Evolutionary conservation across 1,140 invertebrate genomes (phyloP).

Genomic region (Potamilus streckersoni): DNA sequence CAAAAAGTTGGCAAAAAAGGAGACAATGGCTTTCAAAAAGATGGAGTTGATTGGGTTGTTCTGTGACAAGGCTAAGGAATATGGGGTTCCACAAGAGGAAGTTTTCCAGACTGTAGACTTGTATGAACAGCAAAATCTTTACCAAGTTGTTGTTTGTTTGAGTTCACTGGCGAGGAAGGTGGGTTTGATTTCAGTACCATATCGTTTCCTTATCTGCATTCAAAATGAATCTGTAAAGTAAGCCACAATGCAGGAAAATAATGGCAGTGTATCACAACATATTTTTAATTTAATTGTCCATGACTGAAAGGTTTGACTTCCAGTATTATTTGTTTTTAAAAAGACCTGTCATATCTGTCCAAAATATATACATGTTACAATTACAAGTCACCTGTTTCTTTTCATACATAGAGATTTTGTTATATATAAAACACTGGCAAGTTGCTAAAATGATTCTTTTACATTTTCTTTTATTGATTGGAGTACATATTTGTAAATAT

Average conservation of each 20-base stretch:
- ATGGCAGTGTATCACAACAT: not conserved
- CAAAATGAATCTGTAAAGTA: not conserved
- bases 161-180: constrained; percentile 96
- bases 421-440: too few species aligned
- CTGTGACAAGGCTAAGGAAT: constrained; percentile 80
- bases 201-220: not conserved
- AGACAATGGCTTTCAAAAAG: constrained; percentile 57
- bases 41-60: constrained; percentile 98
- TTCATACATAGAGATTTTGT: too few species aligned
- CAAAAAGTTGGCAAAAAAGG: constrained; percentile 10
- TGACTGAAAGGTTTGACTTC: not conserved
- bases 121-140: constrained; percentile 95
- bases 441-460: too few species aligned
- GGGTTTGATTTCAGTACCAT: constrained; percentile 41
- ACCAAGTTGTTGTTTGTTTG: constrained; percentile 93
- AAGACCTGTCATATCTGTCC: not conserved
- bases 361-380: not conserved
- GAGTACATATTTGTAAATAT: not conserved
- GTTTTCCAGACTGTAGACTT: constrained; percentile 96
- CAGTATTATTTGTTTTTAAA: not conserved
- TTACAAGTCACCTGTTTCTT: too few species aligned
- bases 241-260: not conserved
- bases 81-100: constrained; percentile 93
- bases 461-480: too few species aligned
- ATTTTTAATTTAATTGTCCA: not conserved